These are phyloP conservation scores for Brachionus koreanus DNA, from an alignment of 1,140 invertebrate species.

Conservation along the genomic window DNA sequence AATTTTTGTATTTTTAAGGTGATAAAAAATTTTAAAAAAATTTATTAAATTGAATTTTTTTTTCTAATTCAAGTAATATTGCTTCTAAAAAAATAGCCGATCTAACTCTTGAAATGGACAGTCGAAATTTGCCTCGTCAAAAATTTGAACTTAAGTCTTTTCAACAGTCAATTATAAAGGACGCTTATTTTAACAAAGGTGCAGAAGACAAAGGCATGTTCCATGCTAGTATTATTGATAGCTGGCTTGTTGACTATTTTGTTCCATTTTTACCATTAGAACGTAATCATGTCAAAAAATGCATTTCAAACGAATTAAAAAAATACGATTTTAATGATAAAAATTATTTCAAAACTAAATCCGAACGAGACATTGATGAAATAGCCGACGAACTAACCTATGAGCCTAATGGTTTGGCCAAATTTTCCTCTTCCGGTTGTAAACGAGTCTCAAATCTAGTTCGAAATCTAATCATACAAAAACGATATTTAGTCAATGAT, in stretches of 20 bases:
- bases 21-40: background rate
- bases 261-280: conserved; percentile 89
- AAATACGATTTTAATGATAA: conserved; percentile 3
- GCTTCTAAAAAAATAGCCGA: conserved; percentile 16
- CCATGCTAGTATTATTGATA: conserved; percentile 71
- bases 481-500: conserved; percentile 10
- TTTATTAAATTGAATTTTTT: background rate
- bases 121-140: background rate
- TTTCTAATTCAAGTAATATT: background rate
- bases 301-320: conserved; percentile 61
- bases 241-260: conserved; percentile 83
- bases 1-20: conserved; percentile 79
- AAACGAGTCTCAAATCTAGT: conserved; percentile 61
- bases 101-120: background rate
- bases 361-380: conserved; percentile 44
- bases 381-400: conserved; percentile 56
- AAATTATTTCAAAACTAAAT: background rate
- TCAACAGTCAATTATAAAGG: conserved; percentile 68
- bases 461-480: conserved; percentile 7
- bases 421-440: conserved; percentile 62
- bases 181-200: conserved; percentile 70
- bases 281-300: conserved; percentile 72
- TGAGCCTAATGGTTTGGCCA: conserved; percentile 55
- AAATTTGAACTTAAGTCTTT: conserved; percentile 65
- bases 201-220: conserved; percentile 66